phyloP scores from a whole-genome alignment of 2,113 vertebrate genomes.

The Tretioscincus oriximinensis region DNA sequence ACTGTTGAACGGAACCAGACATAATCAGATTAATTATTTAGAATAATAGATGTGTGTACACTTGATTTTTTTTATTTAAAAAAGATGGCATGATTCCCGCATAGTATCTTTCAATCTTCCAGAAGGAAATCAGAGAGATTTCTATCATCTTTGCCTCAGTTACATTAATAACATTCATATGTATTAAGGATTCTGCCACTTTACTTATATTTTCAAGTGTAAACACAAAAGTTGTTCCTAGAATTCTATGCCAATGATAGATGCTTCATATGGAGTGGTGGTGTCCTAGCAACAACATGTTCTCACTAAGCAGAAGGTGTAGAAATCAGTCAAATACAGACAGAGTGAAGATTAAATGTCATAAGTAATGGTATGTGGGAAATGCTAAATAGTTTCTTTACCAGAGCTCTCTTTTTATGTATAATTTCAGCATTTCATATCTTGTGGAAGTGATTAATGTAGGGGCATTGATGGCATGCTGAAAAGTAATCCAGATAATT shows the following conservation, averaged over 20 bases:
- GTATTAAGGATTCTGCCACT: neutral
- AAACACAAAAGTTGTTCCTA: constrained; percentile 33
- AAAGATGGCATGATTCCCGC: constrained; percentile 11
- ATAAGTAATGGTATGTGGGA: constrained; percentile 60
- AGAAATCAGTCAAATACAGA: constrained; percentile 65
- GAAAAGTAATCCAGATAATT: constrained; percentile 2
- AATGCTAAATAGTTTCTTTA: constrained; percentile 55
- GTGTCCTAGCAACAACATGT: constrained; percentile 67
- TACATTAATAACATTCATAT: constrained; percentile 2
- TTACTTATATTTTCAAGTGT: constrained; percentile 21
- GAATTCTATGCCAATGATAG: constrained; percentile 27
- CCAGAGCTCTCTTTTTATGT: constrained; percentile 5
- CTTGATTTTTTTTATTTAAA: constrained; percentile 23
- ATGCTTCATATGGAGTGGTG: constrained; percentile 39
- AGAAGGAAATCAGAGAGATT: constrained; percentile 6
- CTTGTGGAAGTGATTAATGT: constrained; percentile 51
- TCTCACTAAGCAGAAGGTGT: constrained; percentile 54
- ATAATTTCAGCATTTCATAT: constrained; percentile 43
- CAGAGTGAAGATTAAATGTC: constrained; percentile 66
- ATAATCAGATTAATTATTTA: constrained; percentile 21
- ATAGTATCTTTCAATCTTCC: neutral
- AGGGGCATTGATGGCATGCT: constrained; percentile 40
- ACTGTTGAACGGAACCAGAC: constrained; percentile 1
- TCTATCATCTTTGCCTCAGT: constrained; percentile 19
- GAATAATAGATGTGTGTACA: constrained; percentile 20